Evolutionary conservation across 1,140 invertebrate species (phyloP).

Genomic region (Drosophila kepulauana): DNA sequence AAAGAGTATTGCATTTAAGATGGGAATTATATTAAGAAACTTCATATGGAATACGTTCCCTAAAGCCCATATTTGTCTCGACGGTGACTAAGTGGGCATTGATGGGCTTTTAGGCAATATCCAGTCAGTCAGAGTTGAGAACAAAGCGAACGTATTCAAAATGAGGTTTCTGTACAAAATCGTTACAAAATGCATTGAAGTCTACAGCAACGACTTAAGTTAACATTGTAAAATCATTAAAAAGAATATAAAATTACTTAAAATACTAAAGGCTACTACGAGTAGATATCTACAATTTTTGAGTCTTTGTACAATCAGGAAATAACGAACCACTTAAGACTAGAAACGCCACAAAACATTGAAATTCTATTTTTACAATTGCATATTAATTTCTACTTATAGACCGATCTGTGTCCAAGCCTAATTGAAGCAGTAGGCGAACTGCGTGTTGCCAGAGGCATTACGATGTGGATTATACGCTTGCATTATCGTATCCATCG

Average conservation of each 20-base stretch:
- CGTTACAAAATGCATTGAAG: conserved; percentile 46
- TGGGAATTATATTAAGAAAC: conserved; percentile 31
- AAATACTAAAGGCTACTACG: conserved; percentile 31
- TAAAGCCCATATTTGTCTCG: conserved; percentile 59
- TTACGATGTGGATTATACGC: conserved; percentile 83
- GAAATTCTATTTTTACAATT: conserved; percentile 28
- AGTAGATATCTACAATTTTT: conserved; percentile 70
- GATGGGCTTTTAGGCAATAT: conserved; percentile 67
- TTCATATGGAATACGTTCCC: conserved; percentile 48
- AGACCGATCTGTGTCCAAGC: neutral
- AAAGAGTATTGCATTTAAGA: conserved; percentile 4
- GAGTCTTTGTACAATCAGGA: conserved; percentile 79
- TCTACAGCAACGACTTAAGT: conserved; percentile 21
- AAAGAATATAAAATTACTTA: conserved; percentile 53
- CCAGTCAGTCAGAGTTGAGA: conserved; percentile 46
- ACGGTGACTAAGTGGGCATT: conserved; percentile 27
- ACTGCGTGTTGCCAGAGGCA: conserved; percentile 65
- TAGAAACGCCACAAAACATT: conserved; percentile 51
- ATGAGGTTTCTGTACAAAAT: conserved; percentile 33
- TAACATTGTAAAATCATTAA: conserved; percentile 42
- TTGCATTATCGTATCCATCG: conserved; percentile 85
- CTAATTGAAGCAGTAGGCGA: conserved; percentile 77
- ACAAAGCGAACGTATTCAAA: conserved; percentile 36
- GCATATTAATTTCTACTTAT: neutral
- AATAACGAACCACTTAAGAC: conserved; percentile 56